Base-by-base conservation (phyloP, 1,140 invertebrate species). In the Diachasmimorpha longicaudata region DNA sequence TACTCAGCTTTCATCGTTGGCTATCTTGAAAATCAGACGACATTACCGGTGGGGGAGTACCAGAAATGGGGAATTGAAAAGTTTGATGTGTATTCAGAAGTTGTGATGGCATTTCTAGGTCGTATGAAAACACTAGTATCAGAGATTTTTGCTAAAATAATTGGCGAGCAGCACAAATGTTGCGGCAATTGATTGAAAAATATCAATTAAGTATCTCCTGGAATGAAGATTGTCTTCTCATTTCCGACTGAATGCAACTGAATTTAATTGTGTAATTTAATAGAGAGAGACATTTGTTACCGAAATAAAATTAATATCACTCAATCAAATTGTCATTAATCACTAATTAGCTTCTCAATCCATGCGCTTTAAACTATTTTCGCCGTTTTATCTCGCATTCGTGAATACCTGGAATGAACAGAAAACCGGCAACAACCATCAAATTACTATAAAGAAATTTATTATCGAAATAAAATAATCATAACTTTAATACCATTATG, bases 21-120 rank as follows among this genome's bases (percentile, higher is more conserved):
- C 23, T 82, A 84, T 36, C 63, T 85, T 9, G 78, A 86, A 76
- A 68, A 5, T 4, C 77, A 81, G 14, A 84, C 79, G 2, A 81
- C 82, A 52, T 16, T 86, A 31, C 82, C 79, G n/a, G 31, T 87
- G 16, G 81, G 80, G 19, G 39, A 71, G 72, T 85, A 85, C 79
- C 80, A 83, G n/a, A 70, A 78, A 70, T 39, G 80, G 4, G 74
- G 78, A n/a, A 78, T 77, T 23, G 69, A 80, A 69, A 46, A 70
- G 16, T 58, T 81, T 10, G 72, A 81, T 58, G 46, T 37, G 25
- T 52, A 79, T 23, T 63, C 78, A 23, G 42, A 78, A 36, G 52
- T 79, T 6, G 66, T 74, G 3, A 63, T 66, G 1, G 55, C 70
- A 44, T 81, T 79, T 63, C 72, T 78, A 0, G 77, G 84, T 55